Evolutionary conservation across 2,113 vertebrate genomes (phyloP).

Genomic region (Megalops atlanticus): DNA sequence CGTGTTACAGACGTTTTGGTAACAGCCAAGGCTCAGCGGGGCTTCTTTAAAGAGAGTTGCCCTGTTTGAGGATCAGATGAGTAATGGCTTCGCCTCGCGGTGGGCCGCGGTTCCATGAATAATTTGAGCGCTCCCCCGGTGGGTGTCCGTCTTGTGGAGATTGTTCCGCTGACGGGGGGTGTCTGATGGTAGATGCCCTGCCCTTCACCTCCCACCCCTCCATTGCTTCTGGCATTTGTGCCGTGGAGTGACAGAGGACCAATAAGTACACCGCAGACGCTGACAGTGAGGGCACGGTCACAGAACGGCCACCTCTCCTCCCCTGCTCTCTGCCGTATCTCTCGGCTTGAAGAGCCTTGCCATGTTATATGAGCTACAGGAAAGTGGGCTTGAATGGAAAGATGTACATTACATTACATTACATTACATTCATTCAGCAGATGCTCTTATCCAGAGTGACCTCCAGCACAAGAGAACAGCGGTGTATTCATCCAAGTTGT

Average conservation of each 20-base stretch:
- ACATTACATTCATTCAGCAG: no score
- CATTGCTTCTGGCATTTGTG: not conserved
- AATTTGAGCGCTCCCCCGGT: not conserved
- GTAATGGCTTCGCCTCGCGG: not conserved
- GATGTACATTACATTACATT: no score
- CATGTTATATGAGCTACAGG: no score
- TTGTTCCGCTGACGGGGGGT: not conserved
- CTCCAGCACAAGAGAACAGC: no score
- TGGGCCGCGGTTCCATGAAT: not conserved
- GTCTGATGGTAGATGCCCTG: not conserved
- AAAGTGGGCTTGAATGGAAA: no score
- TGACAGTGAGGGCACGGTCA: no score
- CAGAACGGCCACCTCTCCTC: no score
- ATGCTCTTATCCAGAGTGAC: no score
- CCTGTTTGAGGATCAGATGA: not conserved
- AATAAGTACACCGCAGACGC: no score
- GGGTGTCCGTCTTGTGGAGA: not conserved
- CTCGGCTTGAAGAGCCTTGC: no score
- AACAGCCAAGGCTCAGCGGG: not conserved
- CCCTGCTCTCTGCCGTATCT: no score
- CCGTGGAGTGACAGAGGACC: not conserved
- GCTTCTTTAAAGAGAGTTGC: not conserved
- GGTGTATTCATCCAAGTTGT: no score
- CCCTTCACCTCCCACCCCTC: not conserved
- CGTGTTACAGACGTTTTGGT: not conserved